Conservation (phyloP, 2,888 invertebrate genomes). For the Cylindroiulus punctatus region DNA sequence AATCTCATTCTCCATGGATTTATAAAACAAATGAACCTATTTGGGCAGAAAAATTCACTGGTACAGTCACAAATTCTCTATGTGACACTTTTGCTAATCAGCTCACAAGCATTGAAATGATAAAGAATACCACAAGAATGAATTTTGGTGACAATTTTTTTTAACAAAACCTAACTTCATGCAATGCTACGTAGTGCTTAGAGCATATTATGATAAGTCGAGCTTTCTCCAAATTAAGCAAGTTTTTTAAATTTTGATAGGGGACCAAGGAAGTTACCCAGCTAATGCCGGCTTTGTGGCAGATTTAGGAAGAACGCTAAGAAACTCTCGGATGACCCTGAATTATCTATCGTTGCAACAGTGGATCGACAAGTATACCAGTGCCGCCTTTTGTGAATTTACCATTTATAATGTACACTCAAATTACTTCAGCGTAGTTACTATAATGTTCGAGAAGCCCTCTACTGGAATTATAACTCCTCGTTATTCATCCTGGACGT, state of each 20-base stretch:
- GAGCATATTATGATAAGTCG: too few relatives aligned
- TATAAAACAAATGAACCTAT: neutral
- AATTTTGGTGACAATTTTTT: too few relatives aligned
- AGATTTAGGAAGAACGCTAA: slow-evolving; percentile 52
- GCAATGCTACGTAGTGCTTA: too few relatives aligned
- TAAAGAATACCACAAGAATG: too few relatives aligned
- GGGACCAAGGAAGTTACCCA: slow-evolving; percentile 30
- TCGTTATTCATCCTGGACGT: slow-evolving; percentile 26
- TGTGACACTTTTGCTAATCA: too few relatives aligned
- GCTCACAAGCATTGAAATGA: too few relatives aligned
- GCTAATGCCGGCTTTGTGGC: slow-evolving; percentile 51
- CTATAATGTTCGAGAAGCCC: slow-evolving; percentile 43
- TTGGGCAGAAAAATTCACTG: neutral
- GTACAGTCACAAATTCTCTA: neutral
- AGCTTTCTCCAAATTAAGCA: too few relatives aligned
- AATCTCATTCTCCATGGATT: neutral
- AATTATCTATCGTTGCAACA: slow-evolving; percentile 5
- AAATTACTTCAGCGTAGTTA: slow-evolving; percentile 46
- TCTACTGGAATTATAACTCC: slow-evolving; percentile 39
- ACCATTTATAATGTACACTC: slow-evolving; percentile 31
- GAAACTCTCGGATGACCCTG: neutral
- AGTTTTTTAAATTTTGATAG: slow-evolving; percentile 11
- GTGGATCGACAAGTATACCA: slow-evolving; percentile 54
- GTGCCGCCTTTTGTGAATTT: slow-evolving; percentile 47
- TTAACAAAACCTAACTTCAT: too few relatives aligned